Percentiles rank a stretch among this genome's conserved stretches.
phyloP scores from a whole-genome alignment of 1,140 invertebrate genomes.

The Sitophilus oryzae region DNA sequence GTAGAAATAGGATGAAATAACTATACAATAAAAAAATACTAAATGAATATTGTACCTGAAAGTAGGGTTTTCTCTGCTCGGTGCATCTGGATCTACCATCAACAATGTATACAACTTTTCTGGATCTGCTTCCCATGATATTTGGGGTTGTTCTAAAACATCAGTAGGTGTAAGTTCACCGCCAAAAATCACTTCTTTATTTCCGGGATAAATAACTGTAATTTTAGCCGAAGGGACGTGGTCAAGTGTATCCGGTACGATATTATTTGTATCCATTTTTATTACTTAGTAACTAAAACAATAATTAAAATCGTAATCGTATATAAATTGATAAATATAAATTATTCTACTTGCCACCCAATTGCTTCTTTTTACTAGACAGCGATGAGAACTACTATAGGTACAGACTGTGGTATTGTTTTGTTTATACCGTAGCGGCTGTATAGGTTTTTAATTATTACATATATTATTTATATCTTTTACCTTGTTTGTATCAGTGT shows the following conservation, averaged over 20 bases:
- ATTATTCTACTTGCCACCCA: no score
- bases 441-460: no score
- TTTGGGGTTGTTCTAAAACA: slow-evolving; percentile 59
- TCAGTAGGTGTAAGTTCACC: slow-evolving; percentile 63
- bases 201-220: slow-evolving; percentile 10
- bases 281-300: neutral
- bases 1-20: no score
- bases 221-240: slow-evolving; percentile 13
- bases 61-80: slow-evolving; percentile 47
- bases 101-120: slow-evolving; percentile 66
- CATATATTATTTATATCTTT: no score
- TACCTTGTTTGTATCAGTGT: no score
- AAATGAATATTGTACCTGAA: slow-evolving; percentile 27
- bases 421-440: no score
- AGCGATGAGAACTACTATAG: no score
- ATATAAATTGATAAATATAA: no score
- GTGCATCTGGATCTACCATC: slow-evolving; percentile 79
- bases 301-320: no score
- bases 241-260: slow-evolving; percentile 16
- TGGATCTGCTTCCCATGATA: slow-evolving; percentile 56
- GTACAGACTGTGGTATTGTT: no score
- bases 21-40: no score
- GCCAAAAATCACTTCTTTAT: slow-evolving; percentile 19
- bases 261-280: slow-evolving; percentile 10
- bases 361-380: no score